phyloP scores from a whole-genome alignment of 2,113 vertebrate species.

The Alosa alosa region DNA sequence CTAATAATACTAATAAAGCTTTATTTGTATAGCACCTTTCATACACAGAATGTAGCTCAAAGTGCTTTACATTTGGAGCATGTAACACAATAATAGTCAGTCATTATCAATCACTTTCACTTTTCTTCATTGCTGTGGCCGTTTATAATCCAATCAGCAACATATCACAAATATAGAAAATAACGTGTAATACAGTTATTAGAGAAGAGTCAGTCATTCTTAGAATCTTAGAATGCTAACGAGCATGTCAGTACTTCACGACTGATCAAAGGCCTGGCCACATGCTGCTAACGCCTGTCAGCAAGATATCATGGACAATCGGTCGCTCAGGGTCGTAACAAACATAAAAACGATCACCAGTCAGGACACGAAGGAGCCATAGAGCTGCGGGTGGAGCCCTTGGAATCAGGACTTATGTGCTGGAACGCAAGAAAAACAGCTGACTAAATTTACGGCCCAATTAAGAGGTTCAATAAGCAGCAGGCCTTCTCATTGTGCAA shows the following conservation, averaged over 20 bases:
- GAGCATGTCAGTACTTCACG: neutral
- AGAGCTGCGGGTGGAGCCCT: neutral
- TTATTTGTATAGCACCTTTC: too few species aligned
- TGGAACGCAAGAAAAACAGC: neutral
- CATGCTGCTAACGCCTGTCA: neutral
- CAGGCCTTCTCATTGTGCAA: neutral
- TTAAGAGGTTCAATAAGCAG: conserved; percentile 4
- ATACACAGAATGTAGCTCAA: too few species aligned
- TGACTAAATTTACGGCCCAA: neutral
- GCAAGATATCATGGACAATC: neutral
- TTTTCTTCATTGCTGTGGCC: too few species aligned
- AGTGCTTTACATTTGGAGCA: too few species aligned
- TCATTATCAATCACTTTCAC: too few species aligned
- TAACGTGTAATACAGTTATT: too few species aligned
- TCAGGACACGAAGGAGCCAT: neutral
- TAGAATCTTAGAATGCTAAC: neutral
- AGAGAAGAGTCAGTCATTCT: too few species aligned
- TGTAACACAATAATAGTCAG: too few species aligned
- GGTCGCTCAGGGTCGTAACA: neutral
- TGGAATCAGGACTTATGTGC: neutral
- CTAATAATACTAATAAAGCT: too few species aligned
- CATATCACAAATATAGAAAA: too few species aligned
- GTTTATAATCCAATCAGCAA: too few species aligned
- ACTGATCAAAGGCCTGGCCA: neutral
- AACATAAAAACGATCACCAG: neutral